Evolutionary conservation across 2,888 invertebrate genomes (phyloP), one percentile per base, ranked within the genome.

Genomic region (Lasioglossum zephyrum): DNA sequence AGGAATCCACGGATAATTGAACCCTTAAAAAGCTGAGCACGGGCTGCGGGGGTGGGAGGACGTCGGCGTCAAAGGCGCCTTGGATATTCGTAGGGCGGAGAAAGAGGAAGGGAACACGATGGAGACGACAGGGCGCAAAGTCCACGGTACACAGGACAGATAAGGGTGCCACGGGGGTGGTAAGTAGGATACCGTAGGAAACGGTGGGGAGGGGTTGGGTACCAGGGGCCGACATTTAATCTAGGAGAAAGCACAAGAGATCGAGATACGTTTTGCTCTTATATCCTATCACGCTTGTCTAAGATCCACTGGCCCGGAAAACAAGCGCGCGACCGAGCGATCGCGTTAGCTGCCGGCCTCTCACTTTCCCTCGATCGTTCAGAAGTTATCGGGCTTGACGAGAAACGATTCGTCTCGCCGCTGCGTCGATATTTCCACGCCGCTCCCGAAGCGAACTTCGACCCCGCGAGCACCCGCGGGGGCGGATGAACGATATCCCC

Each of bases 181-280:
- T 49, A 79, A 86, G 77, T 85, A 81, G 85, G 77, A 85, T 80
- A 81, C 84, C 72, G 82, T 72, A 84, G 87, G 66, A 73, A 81
- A 47, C 63, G 22, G 11, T 36, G 53, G 60, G 60, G 60, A 36
- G 36, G 75, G 63, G 31, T 31, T 69, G 69, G 63, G 9, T 11
- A 18, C 76, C 74, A 57, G 57, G 79, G 86, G 89, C 79, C 91
- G 92, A 93, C 93, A 91, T 94, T 94, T 94, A 94, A 94, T 94
- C 93, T 93, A 92, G 91, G 89, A 92, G 91, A 94, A 90, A 94
- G 94, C 93, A 91, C 86, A 80, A 88, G 88, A 88, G 88, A 87
- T 88, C 84, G 84, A 85, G 88, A 89, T 90, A 93, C 91, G 88
- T 92, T 92, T 93, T 92, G 90, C 92, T 92, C 92, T 93, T 92